These are phyloP conservation scores for Lepeophtheirus nordmannii DNA, from an alignment of 2,888 invertebrate genomes.

Conservation along the genomic window DNA sequence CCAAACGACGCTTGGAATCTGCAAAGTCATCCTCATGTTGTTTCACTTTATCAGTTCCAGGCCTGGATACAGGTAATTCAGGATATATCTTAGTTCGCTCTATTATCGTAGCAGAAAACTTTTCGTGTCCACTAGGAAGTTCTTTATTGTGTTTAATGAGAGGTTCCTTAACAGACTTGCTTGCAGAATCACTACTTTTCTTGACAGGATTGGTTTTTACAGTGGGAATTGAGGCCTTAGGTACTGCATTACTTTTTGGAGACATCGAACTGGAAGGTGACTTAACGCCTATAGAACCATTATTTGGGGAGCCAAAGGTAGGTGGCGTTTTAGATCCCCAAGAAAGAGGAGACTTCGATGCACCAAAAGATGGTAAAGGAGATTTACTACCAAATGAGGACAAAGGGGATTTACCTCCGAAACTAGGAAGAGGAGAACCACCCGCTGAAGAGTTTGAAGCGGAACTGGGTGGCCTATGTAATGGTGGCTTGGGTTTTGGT, in stretches of 20 bases:
- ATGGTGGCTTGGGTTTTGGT: slow-evolving; percentile 6
- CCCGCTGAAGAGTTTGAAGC: no score
- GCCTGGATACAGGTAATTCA: slow-evolving; percentile 7
- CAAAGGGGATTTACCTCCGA: not conserved
- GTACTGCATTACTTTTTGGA: not conserved
- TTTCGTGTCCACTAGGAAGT: not conserved
- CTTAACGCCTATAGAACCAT: not conserved
- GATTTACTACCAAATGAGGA: not conserved
- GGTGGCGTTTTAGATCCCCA: not conserved
- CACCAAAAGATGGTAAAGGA: slow-evolving; percentile 1
- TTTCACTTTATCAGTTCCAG: slow-evolving; percentile 9
- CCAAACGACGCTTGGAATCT: slow-evolving; percentile 6
- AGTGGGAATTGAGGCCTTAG: not conserved
- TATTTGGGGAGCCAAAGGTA: not conserved
- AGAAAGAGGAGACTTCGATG: not conserved
- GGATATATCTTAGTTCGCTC: not conserved
- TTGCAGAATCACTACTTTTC: no score
- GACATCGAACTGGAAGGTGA: not conserved
- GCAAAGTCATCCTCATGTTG: slow-evolving; percentile 14
- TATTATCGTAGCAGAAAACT: not conserved
- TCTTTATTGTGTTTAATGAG: not conserved
- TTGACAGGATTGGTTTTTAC: not conserved
- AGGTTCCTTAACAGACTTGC: not conserved
- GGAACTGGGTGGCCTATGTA: not conserved
- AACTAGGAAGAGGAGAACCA: no score